Conservation (phyloP, 2,113 vertebrate genomes). For the Cisticola juncidis region DNA sequence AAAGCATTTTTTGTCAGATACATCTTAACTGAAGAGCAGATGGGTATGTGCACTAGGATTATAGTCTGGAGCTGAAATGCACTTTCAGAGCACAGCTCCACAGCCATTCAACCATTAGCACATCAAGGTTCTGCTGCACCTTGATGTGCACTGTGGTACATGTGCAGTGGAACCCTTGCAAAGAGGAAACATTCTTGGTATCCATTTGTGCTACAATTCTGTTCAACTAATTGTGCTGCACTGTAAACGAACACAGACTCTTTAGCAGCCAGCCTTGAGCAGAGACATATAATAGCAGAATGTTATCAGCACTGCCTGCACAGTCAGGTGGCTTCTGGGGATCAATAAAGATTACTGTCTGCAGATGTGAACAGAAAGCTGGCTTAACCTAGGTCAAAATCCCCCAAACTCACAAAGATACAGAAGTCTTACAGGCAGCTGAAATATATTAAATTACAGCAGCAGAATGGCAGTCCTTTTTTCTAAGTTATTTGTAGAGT, state of each 20-base stretch:
- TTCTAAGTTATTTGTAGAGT: not conserved
- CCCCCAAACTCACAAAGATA: not conserved
- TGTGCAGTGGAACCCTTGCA: not conserved
- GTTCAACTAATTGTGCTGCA: not conserved
- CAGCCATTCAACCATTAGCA: not conserved
- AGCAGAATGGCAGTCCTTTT: not conserved
- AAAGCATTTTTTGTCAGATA: not conserved
- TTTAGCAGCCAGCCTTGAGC: not conserved
- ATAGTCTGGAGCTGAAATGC: not conserved
- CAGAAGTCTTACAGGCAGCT: not conserved
- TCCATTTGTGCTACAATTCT: accelerated
- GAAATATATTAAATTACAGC: not conserved
- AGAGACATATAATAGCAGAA: not conserved
- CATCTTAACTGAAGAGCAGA: not conserved
- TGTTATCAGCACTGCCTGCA: not conserved
- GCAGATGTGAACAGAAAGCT: not conserved
- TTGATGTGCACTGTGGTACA: not conserved
- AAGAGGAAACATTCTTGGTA: not conserved
- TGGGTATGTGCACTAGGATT: not conserved
- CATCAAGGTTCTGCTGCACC: not conserved
- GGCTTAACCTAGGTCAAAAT: not conserved
- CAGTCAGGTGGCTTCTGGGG: not conserved
- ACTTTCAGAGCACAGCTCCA: not conserved
- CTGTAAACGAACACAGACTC: not conserved
- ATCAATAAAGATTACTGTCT: not conserved